Evolutionary conservation across 1,140 invertebrate species (phyloP).

Genomic region (Calosoma granatense): DNA sequence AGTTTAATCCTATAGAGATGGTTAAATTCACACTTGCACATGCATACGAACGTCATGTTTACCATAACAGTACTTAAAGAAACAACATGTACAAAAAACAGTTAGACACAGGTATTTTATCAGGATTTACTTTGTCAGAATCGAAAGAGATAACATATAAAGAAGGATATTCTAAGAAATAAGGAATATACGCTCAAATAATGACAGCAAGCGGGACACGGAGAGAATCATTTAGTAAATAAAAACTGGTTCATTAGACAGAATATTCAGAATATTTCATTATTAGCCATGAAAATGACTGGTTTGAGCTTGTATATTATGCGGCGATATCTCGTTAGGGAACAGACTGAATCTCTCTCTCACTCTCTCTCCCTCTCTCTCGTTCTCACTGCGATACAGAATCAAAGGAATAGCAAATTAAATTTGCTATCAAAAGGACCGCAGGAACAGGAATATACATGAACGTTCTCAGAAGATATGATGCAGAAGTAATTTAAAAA

Average conservation of each 20-base stretch:
- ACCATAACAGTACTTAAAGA: no score
- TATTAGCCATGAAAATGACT: background rate
- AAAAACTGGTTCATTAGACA: background rate
- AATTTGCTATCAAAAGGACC: constrained; percentile 7
- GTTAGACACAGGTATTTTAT: no score
- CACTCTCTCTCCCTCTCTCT: background rate
- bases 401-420: constrained; percentile 5
- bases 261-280: constrained; percentile 2
- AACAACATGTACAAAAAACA: no score
- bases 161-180: no score
- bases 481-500: constrained; percentile 9
- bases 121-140: no score
- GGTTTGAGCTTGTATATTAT: background rate
- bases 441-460: background rate
- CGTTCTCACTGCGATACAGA: background rate
- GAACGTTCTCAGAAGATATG: background rate
- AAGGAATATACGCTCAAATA: no score
- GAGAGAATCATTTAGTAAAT: no score
- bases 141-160: no score
- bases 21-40: no score
- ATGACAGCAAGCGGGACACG: no score
- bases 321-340: background rate
- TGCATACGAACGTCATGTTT: no score
- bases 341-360: background rate
- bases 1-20: no score